Percentiles rank a stretch among this genome's conserved stretches.
Conservation (phyloP, 2,113 vertebrate genomes). For the Jacana jacana region DNA sequence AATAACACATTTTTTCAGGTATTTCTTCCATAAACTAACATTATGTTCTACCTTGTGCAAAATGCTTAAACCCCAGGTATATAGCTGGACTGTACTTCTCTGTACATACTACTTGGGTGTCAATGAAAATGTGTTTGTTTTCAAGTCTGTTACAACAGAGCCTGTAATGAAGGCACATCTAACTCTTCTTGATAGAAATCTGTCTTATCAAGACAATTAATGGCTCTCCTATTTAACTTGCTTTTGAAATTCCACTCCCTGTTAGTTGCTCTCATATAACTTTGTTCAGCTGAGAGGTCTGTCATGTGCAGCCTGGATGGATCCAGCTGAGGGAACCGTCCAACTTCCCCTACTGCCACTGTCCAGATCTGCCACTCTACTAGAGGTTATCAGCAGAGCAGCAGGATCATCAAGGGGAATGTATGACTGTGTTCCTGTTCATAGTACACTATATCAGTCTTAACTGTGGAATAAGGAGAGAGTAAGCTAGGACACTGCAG, state of each 20-base stretch:
- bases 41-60: not conserved
- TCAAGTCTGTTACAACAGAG: not conserved
- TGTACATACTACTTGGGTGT: not conserved
- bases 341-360: not conserved
- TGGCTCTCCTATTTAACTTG: not conserved
- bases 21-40: not conserved
- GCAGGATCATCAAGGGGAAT: not conserved
- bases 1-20: not conserved
- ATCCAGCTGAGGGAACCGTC: not conserved
- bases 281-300: not conserved
- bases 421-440: not conserved
- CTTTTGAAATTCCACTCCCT: not conserved
- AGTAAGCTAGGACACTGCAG: not conserved
- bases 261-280: not conserved
- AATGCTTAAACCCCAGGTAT: not conserved
- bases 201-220: not conserved
- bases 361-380: not conserved
- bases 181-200: not conserved
- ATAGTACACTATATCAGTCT: not conserved
- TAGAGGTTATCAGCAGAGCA: not conserved
- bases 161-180: not conserved
- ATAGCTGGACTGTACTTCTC: not conserved
- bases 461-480: not conserved
- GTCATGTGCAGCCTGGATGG: rapidly evolving
- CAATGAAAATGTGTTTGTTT: not conserved